These are phyloP conservation scores for Micromesistius poutassou DNA, from an alignment of 2,797 vertebrate genomes.

Conservation along the genomic window DNA sequence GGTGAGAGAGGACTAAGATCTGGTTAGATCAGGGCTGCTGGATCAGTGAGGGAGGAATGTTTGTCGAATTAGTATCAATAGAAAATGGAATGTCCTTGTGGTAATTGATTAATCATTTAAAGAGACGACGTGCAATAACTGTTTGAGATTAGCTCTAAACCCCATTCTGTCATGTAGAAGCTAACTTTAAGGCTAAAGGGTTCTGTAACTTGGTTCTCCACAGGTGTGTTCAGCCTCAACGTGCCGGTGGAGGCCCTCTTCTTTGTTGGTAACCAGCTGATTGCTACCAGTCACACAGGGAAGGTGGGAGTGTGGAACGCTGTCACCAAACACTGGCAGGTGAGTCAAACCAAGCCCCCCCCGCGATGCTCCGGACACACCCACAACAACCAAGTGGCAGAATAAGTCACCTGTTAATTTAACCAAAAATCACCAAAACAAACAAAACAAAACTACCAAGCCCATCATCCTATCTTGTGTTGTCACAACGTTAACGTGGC, in stretches of 20 bases:
- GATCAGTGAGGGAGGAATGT: no score
- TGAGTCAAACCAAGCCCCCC: constrained; percentile 34
- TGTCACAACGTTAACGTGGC: neutral
- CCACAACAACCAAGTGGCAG: neutral
- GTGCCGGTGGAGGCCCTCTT: constrained; percentile 87
- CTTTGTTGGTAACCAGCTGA: constrained; percentile 91
- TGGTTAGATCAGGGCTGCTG: no score
- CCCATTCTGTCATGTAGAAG: no score
- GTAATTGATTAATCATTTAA: no score
- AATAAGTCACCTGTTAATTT: neutral
- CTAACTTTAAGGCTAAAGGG: no score
- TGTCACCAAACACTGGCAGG: constrained; percentile 96
- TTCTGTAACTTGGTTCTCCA: neutral
- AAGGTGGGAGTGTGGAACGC: constrained; percentile 94
- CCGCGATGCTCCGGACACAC: neutral
- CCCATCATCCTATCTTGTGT: neutral
- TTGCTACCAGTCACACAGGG: constrained; percentile 88
- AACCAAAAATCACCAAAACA: neutral
- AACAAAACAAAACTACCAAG: neutral
- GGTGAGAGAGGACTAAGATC: constrained; percentile 61
- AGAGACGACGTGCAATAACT: no score
- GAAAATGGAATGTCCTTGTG: no score
- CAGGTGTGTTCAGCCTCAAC: constrained; percentile 87
- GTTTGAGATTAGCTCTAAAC: no score
- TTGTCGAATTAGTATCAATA: no score